These are phyloP conservation scores for Temnothorax nylanderi DNA, from an alignment of 1,140 invertebrate species.

Conservation along the genomic window DNA sequence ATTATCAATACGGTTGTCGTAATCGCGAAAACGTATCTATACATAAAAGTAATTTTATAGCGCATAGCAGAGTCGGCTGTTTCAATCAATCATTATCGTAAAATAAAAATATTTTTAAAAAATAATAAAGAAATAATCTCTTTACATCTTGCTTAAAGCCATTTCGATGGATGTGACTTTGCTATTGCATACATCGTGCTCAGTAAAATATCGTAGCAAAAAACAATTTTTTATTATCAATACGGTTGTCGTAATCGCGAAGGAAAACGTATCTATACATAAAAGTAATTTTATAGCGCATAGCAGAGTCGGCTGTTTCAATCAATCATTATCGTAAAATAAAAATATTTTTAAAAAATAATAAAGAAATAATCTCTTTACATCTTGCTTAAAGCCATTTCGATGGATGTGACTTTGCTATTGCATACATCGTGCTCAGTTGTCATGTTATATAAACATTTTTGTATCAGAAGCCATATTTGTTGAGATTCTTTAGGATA, in stretches of 20 bases:
- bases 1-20: not conserved
- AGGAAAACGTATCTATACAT: not conserved
- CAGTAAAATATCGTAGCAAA: not conserved
- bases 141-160: not conserved
- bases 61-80: not conserved
- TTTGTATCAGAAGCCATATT: constrained; percentile 9
- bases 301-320: constrained; percentile 17
- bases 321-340: constrained; percentile 28
- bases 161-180: not conserved
- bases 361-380: not conserved
- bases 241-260: not conserved
- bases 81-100: constrained; percentile 46
- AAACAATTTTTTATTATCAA: constrained; percentile 6
- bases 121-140: too few relatives aligned
- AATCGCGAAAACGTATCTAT: not conserved
- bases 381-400: not conserved
- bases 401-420: not conserved
- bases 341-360: too few relatives aligned
- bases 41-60: not conserved
- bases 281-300: not conserved
- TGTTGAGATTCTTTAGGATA: not conserved
- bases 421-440: not conserved
- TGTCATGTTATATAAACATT: constrained; percentile 13
- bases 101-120: too few relatives aligned
- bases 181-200: not conserved